phyloP scores from a whole-genome alignment of 2,888 invertebrate genomes.

The Salpingus planirostris region DNA sequence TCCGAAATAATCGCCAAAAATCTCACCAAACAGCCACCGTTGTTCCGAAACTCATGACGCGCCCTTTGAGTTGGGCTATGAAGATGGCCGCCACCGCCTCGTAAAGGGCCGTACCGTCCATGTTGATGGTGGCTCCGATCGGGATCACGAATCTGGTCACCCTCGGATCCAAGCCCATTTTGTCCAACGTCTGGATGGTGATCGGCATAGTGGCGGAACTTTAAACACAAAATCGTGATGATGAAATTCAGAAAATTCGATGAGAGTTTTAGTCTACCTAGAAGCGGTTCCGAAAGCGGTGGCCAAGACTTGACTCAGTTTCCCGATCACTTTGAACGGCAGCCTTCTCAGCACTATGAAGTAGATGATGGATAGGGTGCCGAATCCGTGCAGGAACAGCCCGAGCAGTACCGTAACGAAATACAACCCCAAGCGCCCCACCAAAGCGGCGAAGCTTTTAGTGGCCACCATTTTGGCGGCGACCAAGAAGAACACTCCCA shows the following conservation, averaged over 20 bases:
- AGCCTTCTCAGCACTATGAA: slow-evolving; percentile 71
- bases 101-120: slow-evolving; percentile 96
- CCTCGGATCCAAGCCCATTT: slow-evolving; percentile 81
- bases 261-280: slow-evolving; percentile 44
- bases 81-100: slow-evolving; percentile 98
- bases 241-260: too few relatives aligned
- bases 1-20: too few relatives aligned
- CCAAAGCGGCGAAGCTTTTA: slow-evolving; percentile 71
- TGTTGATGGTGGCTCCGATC: slow-evolving; percentile 96
- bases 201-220: slow-evolving; percentile 93
- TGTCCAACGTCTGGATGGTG: slow-evolving; percentile 87
- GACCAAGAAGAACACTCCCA: slow-evolving; percentile 83
- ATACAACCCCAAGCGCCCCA: slow-evolving; percentile 86
- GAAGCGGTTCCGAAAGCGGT: slow-evolving; percentile 97
- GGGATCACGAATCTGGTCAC: slow-evolving; percentile 93
- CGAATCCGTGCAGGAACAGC: slow-evolving; percentile 82
- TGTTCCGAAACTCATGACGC: slow-evolving; percentile 76
- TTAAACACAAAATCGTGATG: slow-evolving; percentile 3
- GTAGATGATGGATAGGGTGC: slow-evolving; percentile 81
- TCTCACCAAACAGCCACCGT: slow-evolving; percentile 84
- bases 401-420: slow-evolving; percentile 90
- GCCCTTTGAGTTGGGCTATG: slow-evolving; percentile 84
- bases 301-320: slow-evolving; percentile 58
- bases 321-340: slow-evolving; percentile 72
- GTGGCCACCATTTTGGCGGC: slow-evolving; percentile 88